phyloP scores from a whole-genome alignment of 1,140 invertebrate genomes.

The Nasonia longicornis region DNA sequence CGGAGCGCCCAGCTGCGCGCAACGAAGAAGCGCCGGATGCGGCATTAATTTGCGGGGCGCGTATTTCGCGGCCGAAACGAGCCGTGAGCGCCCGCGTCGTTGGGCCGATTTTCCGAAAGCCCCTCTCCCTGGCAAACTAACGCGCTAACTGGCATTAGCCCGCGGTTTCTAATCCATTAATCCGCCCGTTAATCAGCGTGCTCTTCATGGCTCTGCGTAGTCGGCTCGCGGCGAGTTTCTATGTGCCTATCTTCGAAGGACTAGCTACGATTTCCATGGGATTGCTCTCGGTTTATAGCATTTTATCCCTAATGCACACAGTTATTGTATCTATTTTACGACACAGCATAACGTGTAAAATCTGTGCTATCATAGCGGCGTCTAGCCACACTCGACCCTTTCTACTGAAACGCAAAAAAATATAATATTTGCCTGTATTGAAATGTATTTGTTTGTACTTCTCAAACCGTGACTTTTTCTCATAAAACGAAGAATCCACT shows the following conservation, averaged over 20 bases:
- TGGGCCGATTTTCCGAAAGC: slow-evolving; percentile 33
- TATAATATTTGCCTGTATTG: no score
- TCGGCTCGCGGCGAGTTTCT: background rate
- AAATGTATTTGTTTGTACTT: no score
- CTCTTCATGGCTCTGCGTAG: background rate
- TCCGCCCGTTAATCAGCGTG: slow-evolving; percentile 59
- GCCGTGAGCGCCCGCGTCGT: slow-evolving; percentile 44
- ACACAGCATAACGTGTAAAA: no score
- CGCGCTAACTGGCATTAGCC: slow-evolving; percentile 60
- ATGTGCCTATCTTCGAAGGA: background rate
- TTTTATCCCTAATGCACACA: no score
- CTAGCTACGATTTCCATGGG: no score
- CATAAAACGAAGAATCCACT: background rate
- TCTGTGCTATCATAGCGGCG: no score
- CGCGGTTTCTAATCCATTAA: slow-evolving; percentile 64
- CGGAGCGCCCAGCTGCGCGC: background rate
- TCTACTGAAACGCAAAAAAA: no score
- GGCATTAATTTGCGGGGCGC: slow-evolving; percentile 15
- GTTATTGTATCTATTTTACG: no score
- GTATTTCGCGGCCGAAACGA: slow-evolving; percentile 45
- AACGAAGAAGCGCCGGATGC: slow-evolving; percentile 2
- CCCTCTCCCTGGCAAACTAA: slow-evolving; percentile 48
- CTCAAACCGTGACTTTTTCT: background rate
- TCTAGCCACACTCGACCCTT: no score
- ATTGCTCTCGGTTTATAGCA: no score